Base-by-base conservation (phyloP, 2,113 vertebrate genomes). In the Mirza zaza region DNA sequence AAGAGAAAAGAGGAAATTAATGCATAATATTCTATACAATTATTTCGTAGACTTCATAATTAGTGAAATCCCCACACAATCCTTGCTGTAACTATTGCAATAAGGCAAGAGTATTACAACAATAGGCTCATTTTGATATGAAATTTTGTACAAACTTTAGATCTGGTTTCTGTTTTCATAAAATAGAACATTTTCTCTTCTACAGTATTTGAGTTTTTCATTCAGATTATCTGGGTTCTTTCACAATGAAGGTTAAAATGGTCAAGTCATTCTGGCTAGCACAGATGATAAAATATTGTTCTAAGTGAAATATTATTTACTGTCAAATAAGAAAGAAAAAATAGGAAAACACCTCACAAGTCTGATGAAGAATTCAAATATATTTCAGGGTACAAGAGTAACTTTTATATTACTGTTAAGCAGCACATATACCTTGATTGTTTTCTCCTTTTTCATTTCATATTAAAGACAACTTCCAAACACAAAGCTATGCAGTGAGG, bases 21-120 rank as follows among this genome's bases (percentile, higher is more conserved):
- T 79, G 10, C 4, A 48, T 55, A 73, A 15, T 20, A 77, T 87
- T 92, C 57, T 52, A 48, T 27, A 29, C 14, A 90, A 87, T 87
- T 93, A 75, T 75, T 42, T 61, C 83, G 48, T 76, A 45, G 12
- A n/a, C 87, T 90, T 90, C 39, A 84, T 87, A 76, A 90, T 76
- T 90, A 93, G 59, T 67, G 13, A 87, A 95, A 57, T 42, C 67
- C 5, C 32, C 21, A 94, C 39, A 13, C n/a, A 71, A 81, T 71
- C 32, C 29, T 84, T 80, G 10, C 89, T 79, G 36, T 55, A 81
- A 93, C 8, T 76, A 57, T 25, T 90, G 32, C 29, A 71, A 57
- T 2, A 91, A 68, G n/a, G 12, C 27, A 87, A 89, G 2, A 67
- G 5, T 14, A 79, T 55, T 81, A 86, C 0, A 39, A 20, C 59